phyloP scores from a whole-genome alignment of 2,113 vertebrate genomes.

The Neomonachus schauinslandi region DNA sequence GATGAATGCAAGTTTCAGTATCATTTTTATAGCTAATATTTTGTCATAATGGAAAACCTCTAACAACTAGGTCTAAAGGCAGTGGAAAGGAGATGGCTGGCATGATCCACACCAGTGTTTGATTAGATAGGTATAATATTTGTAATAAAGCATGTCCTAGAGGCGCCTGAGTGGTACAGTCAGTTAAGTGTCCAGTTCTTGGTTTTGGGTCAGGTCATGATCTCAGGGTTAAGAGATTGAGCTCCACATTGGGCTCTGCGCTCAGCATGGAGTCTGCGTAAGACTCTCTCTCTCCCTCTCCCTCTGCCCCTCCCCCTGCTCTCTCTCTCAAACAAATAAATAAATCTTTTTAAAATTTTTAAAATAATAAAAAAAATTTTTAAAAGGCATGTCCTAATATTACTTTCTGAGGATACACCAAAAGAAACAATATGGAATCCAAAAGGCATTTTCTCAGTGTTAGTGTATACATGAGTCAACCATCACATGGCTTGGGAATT shows the following conservation, averaged over 20 bases:
- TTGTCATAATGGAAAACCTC: not conserved
- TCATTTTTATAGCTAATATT: not conserved
- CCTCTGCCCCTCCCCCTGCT: not conserved
- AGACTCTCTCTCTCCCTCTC: not conserved
- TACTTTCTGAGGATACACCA: not conserved
- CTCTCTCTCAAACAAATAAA: not conserved
- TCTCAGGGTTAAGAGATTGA: not conserved
- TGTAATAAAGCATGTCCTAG: not conserved
- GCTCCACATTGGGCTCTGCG: not conserved
- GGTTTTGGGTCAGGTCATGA: not conserved
- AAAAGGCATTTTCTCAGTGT: conserved; percentile 49
- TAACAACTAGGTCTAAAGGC: not conserved
- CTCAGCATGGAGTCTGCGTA: not conserved
- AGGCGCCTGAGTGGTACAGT: not conserved
- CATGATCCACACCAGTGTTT: not conserved
- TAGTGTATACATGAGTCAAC: conserved; percentile 39
- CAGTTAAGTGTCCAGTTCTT: not conserved
- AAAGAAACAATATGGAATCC: conserved; percentile 40
- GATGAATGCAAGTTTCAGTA: not conserved
- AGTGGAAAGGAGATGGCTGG: not conserved
- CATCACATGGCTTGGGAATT: not conserved
- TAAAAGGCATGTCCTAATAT: not conserved
- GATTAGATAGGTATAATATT: not conserved
- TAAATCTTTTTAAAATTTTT: not conserved
- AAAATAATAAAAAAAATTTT: not conserved